phyloP scores from a whole-genome alignment of 2,113 vertebrate species.

The Phylloscopus trochiloides region DNA sequence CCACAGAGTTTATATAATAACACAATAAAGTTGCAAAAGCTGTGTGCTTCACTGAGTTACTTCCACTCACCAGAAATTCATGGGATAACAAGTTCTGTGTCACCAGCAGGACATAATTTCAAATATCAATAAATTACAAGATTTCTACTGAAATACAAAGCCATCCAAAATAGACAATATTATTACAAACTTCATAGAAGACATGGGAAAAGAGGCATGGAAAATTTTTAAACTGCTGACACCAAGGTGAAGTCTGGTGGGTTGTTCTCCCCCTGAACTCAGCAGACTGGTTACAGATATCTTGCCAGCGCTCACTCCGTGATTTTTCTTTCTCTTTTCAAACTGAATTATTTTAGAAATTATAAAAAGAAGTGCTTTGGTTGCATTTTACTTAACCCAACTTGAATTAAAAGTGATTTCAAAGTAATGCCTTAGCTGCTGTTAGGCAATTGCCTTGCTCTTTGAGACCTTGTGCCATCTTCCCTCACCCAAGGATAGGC shows the following conservation, averaged over 20 bases:
- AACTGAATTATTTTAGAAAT: background rate
- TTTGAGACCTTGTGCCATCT: rapidly evolving
- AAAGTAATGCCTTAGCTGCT: background rate
- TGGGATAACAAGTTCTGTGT: background rate
- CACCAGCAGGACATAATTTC: background rate
- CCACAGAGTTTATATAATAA: background rate
- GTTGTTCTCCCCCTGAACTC: background rate
- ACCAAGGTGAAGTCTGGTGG: background rate
- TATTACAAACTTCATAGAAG: background rate
- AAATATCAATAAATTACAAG: background rate
- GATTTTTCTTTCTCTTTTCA: background rate
- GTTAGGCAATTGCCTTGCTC: background rate
- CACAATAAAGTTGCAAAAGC: background rate
- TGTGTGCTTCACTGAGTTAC: background rate
- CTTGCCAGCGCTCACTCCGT: background rate
- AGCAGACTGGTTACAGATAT: background rate
- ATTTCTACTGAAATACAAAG: background rate
- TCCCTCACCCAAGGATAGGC: background rate
- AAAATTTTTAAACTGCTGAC: background rate
- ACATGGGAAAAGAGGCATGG: background rate
- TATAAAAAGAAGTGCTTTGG: background rate
- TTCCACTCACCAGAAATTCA: background rate
- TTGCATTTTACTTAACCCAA: background rate
- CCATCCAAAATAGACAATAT: background rate
- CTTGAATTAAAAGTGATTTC: background rate